Evolutionary conservation across 2,888 invertebrate species (phyloP).

Genomic region (Glaucopsyche alexis): DNA sequence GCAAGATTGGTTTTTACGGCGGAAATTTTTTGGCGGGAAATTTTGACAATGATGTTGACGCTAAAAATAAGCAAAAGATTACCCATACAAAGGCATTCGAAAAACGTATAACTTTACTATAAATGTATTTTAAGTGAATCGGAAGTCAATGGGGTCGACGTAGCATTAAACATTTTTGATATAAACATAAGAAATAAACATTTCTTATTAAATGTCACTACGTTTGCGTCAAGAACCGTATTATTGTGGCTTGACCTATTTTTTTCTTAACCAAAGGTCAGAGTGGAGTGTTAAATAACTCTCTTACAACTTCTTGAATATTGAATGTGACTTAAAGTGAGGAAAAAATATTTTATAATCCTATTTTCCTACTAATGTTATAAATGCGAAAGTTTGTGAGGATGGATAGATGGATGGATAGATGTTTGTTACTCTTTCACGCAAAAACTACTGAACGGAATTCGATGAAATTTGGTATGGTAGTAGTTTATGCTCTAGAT

Average conservation of each 20-base stretch:
- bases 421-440: too few relatives aligned
- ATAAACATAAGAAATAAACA: not conserved
- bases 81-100: too few relatives aligned
- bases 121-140: not conserved
- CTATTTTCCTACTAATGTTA: too few relatives aligned
- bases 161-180: not conserved
- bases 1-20: not conserved
- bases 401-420: too few relatives aligned
- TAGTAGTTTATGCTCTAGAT: too few relatives aligned
- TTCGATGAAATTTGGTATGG: too few relatives aligned
- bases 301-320: conserved; percentile 15
- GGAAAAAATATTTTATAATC: not conserved
- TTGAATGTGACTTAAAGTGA: not conserved
- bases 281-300: conserved; percentile 7
- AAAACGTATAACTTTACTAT: not conserved
- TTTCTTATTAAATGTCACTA: not conserved
- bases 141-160: not conserved
- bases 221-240: not conserved
- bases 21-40: not conserved
- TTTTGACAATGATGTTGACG: not conserved
- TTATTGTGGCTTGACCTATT: conserved; percentile 14
- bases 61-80: not conserved
- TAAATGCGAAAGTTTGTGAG: too few relatives aligned
- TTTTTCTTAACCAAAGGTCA: conserved; percentile 7
- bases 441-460: too few relatives aligned